Evolutionary conservation across 2,888 invertebrate species (phyloP), one percentile per base, ranked within the genome.

Genomic region (Agrilus mali): DNA sequence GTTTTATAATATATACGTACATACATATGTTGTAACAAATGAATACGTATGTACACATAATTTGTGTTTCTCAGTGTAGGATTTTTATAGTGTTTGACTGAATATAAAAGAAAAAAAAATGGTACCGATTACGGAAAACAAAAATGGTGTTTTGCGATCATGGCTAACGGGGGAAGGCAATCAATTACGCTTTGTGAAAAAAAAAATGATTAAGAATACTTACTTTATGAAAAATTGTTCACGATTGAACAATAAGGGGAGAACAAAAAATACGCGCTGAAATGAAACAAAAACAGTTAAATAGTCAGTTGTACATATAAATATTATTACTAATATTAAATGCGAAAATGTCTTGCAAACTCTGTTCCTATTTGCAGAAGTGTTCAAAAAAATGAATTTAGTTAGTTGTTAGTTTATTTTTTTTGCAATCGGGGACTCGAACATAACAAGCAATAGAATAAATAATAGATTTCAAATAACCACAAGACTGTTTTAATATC

Each of bases 131-230:
- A 27, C 27, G 45, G 49, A 47, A 47, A 47, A 20, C 5, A 20
- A 43, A 42, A 47, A 43, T 44, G 46, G 46, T 49, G 46, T 46
- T 51, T 44, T 48, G 47, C 49, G 44, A 50, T 51, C 50, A 48
- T 47, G 51, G 50, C 47, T 51, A 40, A 60, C 54, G 62, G 65
- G 65, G 65, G 64, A 65, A 65, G 61, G 64, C 66, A 65, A 62
- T 58, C 64, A 60, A 61, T 59, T 65, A 66, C 65, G 65, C 66
- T 65, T 66, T 59, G 60, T 58, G 45, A 50, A 44, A 43, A 4
- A 48, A 50, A 46, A 44, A 46, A 43, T 44, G 46, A 49, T 44
- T 42, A 48, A 44, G 45, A 46, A 46, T 46, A 48, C 48, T 44
- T 48, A 48, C 40, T 44, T 42, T 46, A 22, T 27, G 27, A 27